phyloP scores from a whole-genome alignment of 2,888 invertebrate genomes.

The Amblyjoppa fuscipennis region DNA sequence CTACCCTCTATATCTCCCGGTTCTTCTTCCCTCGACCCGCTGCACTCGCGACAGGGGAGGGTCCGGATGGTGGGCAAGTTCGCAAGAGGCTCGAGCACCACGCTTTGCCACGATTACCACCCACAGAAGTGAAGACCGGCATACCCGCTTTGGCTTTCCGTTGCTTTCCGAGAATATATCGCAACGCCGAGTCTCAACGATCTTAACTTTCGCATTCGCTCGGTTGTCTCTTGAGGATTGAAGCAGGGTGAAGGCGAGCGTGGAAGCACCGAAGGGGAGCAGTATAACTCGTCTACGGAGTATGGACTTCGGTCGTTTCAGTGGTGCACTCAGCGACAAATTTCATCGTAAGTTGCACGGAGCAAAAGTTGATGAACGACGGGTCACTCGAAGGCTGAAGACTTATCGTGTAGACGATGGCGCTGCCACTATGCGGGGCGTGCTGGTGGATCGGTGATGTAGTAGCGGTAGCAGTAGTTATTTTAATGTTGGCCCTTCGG shows the following conservation, averaged over 20 bases:
- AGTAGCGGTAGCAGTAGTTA: no score
- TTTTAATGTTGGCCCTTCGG: no score
- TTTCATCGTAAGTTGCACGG: background rate
- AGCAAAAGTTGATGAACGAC: background rate
- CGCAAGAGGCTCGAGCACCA: constrained; percentile 18
- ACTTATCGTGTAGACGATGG: background rate
- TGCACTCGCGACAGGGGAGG: constrained; percentile 33
- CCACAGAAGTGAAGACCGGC: constrained; percentile 5
- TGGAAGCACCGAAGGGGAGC: background rate
- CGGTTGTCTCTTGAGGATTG: constrained; percentile 9
- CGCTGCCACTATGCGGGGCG: no score
- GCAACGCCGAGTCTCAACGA: constrained; percentile 8
- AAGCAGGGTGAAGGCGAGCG: background rate
- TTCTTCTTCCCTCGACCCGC: constrained; percentile 19
- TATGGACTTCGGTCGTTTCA: background rate
- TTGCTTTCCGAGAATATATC: constrained; percentile 29
- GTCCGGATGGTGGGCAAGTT: constrained; percentile 38
- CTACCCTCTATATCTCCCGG: constrained; percentile 2
- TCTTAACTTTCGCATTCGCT: constrained; percentile 39
- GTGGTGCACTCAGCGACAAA: background rate
- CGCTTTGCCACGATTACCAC: constrained; percentile 17
- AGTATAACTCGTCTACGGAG: background rate
- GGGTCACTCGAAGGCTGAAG: background rate
- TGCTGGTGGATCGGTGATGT: no score
- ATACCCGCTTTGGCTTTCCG: constrained; percentile 6